These are phyloP conservation scores for Lutjanus erythropterus DNA, from an alignment of 2,113 vertebrate genomes.

Conservation along the genomic window DNA sequence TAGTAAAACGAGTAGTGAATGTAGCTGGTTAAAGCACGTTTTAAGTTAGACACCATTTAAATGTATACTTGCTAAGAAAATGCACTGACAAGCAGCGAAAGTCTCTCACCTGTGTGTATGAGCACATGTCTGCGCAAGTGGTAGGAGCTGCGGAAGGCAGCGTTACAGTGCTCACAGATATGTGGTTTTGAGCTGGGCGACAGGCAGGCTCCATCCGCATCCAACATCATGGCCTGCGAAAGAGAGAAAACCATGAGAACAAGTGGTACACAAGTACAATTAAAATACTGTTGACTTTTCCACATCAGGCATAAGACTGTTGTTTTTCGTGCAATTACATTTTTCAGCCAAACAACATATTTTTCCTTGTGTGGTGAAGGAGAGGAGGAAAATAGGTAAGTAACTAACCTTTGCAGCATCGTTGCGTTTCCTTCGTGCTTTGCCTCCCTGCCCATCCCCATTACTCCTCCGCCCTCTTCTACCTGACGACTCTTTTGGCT, in stretches of 20 bases:
- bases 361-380: not conserved
- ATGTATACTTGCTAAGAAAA: not conserved
- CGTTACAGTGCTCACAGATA: slow-evolving; percentile 97
- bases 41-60: not conserved
- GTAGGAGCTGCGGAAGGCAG: slow-evolving; percentile 98
- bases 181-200: slow-evolving; percentile 97
- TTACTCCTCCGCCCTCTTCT: slow-evolving; percentile 94
- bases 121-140: slow-evolving; percentile 98
- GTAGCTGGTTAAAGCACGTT: no score
- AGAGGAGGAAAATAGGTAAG: not conserved
- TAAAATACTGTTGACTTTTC: not conserved
- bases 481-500: slow-evolving; percentile 90
- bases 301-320: not conserved
- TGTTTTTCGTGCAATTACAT: not conserved
- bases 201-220: slow-evolving; percentile 89
- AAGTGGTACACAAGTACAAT: not conserved
- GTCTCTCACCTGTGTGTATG: slow-evolving; percentile 93
- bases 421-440: slow-evolving; percentile 93
- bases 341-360: not conserved
- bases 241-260: not conserved
- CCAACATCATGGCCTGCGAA: slow-evolving; percentile 89
- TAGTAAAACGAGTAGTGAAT: no score
- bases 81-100: slow-evolving; percentile 55
- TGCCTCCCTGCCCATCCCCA: slow-evolving; percentile 94
- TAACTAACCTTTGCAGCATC: slow-evolving; percentile 83